These are phyloP conservation scores for Lagenorhynchus albirostris DNA, from an alignment of 2,113 vertebrate species.

Conservation along the genomic window DNA sequence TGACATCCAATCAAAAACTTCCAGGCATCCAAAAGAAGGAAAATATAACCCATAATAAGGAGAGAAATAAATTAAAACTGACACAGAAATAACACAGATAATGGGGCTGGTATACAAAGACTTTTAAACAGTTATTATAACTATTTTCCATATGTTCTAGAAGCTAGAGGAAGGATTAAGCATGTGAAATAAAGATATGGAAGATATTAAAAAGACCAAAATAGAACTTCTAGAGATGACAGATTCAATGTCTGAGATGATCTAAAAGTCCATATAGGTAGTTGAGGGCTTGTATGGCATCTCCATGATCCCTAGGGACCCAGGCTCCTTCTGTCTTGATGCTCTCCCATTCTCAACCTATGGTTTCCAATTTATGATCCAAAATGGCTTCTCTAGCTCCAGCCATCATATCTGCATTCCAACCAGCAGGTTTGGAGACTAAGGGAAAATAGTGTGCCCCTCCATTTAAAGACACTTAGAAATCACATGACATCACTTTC, in stretches of 20 bases:
- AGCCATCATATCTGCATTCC: neutral
- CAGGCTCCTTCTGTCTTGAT: neutral
- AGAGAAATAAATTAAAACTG: neutral
- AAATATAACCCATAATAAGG: neutral
- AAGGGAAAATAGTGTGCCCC: neutral
- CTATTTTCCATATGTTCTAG: neutral
- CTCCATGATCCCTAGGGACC: neutral
- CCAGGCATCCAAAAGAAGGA: neutral
- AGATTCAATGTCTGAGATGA: neutral
- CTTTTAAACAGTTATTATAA: neutral
- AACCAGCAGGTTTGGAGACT: neutral
- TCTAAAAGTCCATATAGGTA: neutral
- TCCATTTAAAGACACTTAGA: constrained; percentile 20
- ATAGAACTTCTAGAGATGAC: neutral
- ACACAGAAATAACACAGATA: neutral
- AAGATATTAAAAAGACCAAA: neutral
- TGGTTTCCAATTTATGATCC: neutral
- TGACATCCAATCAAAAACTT: constrained; percentile 5
- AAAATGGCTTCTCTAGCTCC: neutral
- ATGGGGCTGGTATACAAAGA: neutral
- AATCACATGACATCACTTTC: neutral
- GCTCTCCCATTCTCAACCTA: neutral
- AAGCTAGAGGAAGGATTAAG: neutral
- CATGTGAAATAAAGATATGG: neutral
- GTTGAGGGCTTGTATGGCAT: neutral